Base-by-base conservation (phyloP, 2,113 vertebrate species). In the Danionella cerebrum region DNA sequence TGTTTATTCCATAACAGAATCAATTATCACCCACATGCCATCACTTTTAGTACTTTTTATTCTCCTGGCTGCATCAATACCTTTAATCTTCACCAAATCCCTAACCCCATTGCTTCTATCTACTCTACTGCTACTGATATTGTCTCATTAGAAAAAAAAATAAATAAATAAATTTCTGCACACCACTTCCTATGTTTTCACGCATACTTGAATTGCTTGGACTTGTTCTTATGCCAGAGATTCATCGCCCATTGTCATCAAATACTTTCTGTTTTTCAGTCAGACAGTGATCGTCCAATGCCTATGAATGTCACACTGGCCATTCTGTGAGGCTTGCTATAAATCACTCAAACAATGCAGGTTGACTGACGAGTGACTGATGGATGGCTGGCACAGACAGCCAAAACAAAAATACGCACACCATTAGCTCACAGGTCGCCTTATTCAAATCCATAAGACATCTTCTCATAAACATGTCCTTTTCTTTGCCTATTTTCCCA, bases 271-370 rank as follows among this genome's bases (percentile, higher is more conserved):
- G 8, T 25, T 48, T 53, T 8, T 38, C 39, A 9, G n/a, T 10
- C 50, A 11, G 3, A 69, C 42, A 67, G 22, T 52, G 51, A 68
- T 74, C 67, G 64, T 67, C 70, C 1, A 82, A 84, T 48, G 74
- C 76, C 73, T 72, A 25, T 76, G 80, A 88, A 79, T 87, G 85
- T 87, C 86, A 89, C 86, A 86, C 79, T 81, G 82, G 72, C 74
- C 87, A 72, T 81, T 77, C 83, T 75, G 83, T 80, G 79, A 84
- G 84, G 84, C 80, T 85, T 85, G 79, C 88, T 87, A 90, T 91
- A 90, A 92, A 91, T 91, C 87, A 89, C 67, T 76, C 74, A 81
- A 83, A 78, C 86, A 88, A 87, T 74, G 54, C 76, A 78, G 52
- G 79, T 79, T 31, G 1, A 73, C 80, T 86, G 89, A 90, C 81